Evolutionary conservation across 2,888 invertebrate genomes (phyloP).

Genomic region (Resseliella maxima): DNA sequence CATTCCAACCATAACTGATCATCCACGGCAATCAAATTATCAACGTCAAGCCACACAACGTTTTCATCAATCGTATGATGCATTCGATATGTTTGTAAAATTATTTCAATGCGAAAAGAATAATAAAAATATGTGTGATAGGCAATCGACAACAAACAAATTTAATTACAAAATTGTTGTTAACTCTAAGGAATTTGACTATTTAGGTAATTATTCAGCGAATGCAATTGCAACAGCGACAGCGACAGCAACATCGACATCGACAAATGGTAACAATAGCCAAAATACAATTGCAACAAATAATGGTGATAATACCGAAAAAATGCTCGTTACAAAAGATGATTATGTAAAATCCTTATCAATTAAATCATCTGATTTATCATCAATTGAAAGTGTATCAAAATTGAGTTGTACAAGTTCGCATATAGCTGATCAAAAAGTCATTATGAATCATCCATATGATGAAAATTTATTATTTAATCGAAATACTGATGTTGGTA

Average conservation of each 20-base stretch:
- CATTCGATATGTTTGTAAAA: conserved; percentile 44
- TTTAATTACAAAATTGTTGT: conserved; percentile 56
- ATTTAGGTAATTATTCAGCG: conserved; percentile 5
- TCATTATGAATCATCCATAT: neutral
- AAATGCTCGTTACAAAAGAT: neutral
- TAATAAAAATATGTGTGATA: conserved; percentile 42
- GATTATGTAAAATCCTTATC: neutral
- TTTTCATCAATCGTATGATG: conserved; percentile 16
- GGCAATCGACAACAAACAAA: conserved; percentile 48
- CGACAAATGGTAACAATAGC: no score
- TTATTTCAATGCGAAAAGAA: conserved; percentile 46
- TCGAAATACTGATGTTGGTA: neutral
- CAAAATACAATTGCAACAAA: conserved; percentile 27
- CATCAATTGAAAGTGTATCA: neutral
- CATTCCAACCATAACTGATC: no score
- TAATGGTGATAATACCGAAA: neutral
- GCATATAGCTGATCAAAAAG: neutral
- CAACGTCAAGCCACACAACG: neutral
- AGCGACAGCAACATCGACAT: neutral
- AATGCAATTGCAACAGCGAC: neutral
- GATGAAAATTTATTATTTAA: neutral
- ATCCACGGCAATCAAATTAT: neutral
- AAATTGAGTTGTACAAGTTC: neutral
- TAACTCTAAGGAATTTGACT: conserved; percentile 50
- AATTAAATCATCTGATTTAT: neutral